Conservation (phyloP, 2,113 vertebrate species). For the Notothenia coriiceps region DNA sequence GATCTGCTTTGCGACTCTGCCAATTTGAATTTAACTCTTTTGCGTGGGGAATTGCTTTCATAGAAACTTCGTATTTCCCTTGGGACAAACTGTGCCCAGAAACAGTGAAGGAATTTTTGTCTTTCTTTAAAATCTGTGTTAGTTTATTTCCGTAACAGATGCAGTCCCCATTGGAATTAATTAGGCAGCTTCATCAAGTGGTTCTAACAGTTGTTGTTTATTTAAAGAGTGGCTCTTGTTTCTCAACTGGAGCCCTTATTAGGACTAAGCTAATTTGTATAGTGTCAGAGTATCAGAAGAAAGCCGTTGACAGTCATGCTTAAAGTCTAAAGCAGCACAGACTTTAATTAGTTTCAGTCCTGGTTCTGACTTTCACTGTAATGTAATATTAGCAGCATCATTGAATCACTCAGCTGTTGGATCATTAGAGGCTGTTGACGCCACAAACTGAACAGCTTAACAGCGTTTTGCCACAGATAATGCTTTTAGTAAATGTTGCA, state of each 20-base stretch:
- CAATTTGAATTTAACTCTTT: neutral
- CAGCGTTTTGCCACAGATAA: neutral
- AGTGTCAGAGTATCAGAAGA: neutral
- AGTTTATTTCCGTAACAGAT: slow-evolving; percentile 21
- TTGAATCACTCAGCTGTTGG: neutral
- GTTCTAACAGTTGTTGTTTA: slow-evolving; percentile 44
- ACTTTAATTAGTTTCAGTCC: neutral
- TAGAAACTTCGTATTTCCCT: neutral
- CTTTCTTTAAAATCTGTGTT: neutral
- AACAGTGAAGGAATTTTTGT: neutral
- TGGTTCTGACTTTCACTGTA: neutral
- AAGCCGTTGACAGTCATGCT: neutral
- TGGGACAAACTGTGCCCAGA: neutral
- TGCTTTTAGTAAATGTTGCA: slow-evolving; percentile 21
- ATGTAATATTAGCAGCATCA: neutral
- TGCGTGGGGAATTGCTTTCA: neutral
- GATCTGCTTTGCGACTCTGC: slow-evolving; percentile 7
- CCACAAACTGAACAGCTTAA: neutral
- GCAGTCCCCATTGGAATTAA: slow-evolving; percentile 21
- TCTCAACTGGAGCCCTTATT: slow-evolving; percentile 23
- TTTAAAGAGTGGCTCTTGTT: slow-evolving; percentile 10
- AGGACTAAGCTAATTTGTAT: neutral
- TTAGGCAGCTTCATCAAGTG: slow-evolving; percentile 38
- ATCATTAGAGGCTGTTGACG: slow-evolving; percentile 1
- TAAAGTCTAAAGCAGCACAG: too few species aligned